These are phyloP conservation scores for Euphonia xanthogaster DNA, from an alignment of 2,797 vertebrate species.

Conservation along the genomic window DNA sequence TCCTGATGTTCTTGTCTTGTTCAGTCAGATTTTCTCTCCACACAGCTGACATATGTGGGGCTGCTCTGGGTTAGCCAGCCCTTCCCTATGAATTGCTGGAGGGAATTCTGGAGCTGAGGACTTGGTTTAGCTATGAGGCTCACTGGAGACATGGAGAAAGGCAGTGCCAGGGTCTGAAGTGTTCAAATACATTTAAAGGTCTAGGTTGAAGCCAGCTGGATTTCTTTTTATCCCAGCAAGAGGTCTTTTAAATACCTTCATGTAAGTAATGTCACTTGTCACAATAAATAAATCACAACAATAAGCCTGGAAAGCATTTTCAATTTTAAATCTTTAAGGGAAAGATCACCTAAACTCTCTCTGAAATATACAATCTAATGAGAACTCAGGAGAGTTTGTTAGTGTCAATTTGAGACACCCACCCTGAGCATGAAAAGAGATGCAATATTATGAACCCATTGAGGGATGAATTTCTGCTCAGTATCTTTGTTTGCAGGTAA, in stretches of 20 bases:
- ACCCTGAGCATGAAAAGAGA: neutral
- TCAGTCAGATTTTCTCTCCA: neutral
- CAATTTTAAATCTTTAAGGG: neutral
- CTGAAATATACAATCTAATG: neutral
- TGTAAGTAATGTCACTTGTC: neutral
- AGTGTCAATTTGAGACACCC: neutral
- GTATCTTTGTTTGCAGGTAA: neutral
- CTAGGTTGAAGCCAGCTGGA: neutral
- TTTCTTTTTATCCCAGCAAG: neutral
- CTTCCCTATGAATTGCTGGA: neutral
- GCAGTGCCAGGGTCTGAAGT: neutral
- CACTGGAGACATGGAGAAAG: neutral
- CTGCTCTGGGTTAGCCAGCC: neutral
- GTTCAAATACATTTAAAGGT: neutral
- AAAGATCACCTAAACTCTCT: neutral
- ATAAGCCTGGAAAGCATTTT: neutral
- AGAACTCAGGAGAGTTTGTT: neutral
- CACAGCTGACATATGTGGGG: neutral
- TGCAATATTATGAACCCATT: neutral
- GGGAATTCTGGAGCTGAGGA: neutral
- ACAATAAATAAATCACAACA: neutral
- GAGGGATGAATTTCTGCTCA: neutral
- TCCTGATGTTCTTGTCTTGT: neutral
- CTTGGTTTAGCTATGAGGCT: neutral
- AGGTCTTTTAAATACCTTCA: neutral